Conservation (phyloP, 2,888 invertebrate genomes). For the Drosophila paranaensis region DNA sequence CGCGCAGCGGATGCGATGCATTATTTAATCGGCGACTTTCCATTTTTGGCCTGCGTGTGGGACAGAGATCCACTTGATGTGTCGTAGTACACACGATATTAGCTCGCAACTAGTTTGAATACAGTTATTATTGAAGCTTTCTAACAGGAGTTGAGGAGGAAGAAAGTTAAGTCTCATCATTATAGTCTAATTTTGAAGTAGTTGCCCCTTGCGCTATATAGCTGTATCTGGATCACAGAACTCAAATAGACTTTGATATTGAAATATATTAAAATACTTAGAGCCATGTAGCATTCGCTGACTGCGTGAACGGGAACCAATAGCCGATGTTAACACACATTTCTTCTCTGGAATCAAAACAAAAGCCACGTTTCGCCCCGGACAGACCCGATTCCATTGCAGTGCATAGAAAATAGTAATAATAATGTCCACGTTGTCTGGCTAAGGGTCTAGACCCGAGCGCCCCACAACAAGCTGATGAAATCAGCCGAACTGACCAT, state of each 20-base stretch:
- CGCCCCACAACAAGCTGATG: constrained; percentile 27
- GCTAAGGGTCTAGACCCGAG: constrained; percentile 16
- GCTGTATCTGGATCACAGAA: constrained; percentile 2
- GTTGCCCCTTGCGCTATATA: background rate
- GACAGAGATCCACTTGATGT: constrained; percentile 17
- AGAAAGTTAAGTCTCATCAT: background rate
- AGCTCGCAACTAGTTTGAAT: constrained; percentile 34
- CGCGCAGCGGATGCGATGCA: constrained; percentile 55
- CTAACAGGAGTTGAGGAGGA: constrained; percentile 7
- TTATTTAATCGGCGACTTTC: constrained; percentile 56
- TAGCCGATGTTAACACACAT: constrained; percentile 11
- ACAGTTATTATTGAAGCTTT: constrained; percentile 15
- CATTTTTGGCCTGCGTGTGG: constrained; percentile 40
- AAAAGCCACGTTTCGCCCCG: constrained; percentile 11
- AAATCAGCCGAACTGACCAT: constrained; percentile 34
- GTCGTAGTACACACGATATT: constrained; percentile 19
- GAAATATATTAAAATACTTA: background rate
- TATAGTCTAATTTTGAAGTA: background rate
- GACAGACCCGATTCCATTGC: constrained; percentile 8
- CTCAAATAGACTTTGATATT: background rate
- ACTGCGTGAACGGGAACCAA: constrained; percentile 10
- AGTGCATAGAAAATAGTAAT: constrained; percentile 1
- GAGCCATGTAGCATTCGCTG: background rate
- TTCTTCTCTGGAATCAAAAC: constrained; percentile 18
- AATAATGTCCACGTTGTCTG: constrained; percentile 28